Evolutionary conservation across 2,113 vertebrate genomes (phyloP).

Genomic region (Thalassarche chlororhynchos): DNA sequence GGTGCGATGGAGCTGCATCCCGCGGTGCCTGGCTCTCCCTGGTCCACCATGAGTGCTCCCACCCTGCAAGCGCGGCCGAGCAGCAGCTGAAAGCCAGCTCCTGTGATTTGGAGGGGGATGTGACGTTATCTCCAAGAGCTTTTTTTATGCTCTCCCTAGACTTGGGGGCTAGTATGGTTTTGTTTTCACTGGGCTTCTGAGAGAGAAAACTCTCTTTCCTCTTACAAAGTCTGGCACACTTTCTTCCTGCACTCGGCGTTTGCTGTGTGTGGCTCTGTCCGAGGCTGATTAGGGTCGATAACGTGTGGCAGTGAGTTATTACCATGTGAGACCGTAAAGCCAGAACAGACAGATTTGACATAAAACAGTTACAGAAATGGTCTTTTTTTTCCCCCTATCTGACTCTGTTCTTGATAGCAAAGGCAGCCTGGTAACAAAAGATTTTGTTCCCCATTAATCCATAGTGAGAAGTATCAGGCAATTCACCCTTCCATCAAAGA

Average conservation of each 20-base stretch:
- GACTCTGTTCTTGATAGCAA: background rate
- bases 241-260: background rate
- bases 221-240: background rate
- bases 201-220: background rate
- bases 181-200: background rate
- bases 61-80: rapidly evolving
- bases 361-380: background rate
- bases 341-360: background rate
- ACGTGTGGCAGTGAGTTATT: background rate
- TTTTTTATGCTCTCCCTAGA: background rate
- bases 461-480: background rate
- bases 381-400: background rate
- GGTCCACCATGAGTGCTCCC: rapidly evolving
- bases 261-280: background rate
- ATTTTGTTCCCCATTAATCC: background rate
- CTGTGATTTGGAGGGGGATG: background rate
- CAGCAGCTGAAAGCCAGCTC: background rate
- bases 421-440: background rate
- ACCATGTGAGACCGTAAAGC: background rate
- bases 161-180: background rate
- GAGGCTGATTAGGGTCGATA: background rate
- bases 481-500: background rate
- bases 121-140: background rate
- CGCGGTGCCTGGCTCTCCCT: rapidly evolving
- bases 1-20: background rate